Evolutionary conservation across 2,797 vertebrate species (phyloP).

Genomic region (Sphaeramia orbicularis): DNA sequence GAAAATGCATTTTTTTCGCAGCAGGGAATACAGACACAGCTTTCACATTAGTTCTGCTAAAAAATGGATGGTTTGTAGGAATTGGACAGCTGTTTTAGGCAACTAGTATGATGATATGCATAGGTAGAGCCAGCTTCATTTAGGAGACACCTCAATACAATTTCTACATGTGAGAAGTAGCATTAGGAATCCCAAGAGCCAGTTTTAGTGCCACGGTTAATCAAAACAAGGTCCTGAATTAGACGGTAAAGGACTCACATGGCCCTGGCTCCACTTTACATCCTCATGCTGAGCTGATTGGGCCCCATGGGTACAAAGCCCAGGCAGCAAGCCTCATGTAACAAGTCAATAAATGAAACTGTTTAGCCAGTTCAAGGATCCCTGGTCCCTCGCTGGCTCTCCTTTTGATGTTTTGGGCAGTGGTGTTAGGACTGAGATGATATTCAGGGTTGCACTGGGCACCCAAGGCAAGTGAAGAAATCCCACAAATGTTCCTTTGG

Average conservation of each 20-base stretch:
- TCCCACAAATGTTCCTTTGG: constrained; percentile 39
- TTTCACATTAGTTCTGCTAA: background rate
- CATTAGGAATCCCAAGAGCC: background rate
- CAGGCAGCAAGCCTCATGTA: constrained; percentile 9
- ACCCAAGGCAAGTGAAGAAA: constrained; percentile 34
- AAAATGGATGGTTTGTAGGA: background rate
- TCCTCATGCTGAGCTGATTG: constrained; percentile 13
- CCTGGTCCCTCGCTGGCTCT: constrained; percentile 23
- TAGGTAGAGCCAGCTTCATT: background rate
- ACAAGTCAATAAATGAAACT: constrained; percentile 40
- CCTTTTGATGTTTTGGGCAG: constrained; percentile 48
- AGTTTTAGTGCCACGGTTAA: background rate
- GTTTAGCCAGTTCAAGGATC: constrained; percentile 47
- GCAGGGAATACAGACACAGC: background rate
- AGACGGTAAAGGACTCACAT: background rate
- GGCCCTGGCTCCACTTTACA: background rate
- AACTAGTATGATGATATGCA: background rate
- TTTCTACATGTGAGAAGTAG: background rate
- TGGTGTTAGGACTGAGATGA: constrained; percentile 40
- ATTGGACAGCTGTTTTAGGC: background rate
- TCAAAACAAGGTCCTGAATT: background rate
- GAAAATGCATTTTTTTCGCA: background rate
- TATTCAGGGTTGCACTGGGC: constrained; percentile 28
- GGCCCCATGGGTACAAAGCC: constrained; percentile 7
- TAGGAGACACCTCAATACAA: background rate